Evolutionary conservation across 2,113 vertebrate species (phyloP), one percentile per base, ranked within the genome.

Genomic region (Nibea coibor): DNA sequence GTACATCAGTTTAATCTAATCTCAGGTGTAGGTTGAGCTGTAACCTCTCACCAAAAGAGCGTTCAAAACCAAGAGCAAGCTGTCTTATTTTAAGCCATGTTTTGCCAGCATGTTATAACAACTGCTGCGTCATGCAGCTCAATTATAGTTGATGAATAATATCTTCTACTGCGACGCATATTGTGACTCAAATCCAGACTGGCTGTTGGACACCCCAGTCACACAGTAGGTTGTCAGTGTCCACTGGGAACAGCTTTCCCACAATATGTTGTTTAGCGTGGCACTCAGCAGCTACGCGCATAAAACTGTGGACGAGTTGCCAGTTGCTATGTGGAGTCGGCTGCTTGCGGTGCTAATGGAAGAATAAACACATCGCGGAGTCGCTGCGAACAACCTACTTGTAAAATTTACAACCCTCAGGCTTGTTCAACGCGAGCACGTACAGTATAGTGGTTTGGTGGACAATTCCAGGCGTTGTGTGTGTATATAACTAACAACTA

Each of bases 221-320:
- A 81, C 78, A 20, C 83, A 83, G 82, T 19, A 31, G 84, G 87
- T 72, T 87, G 80, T 82, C 77, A 68, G 80, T 85, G 79, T 89
- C 75, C 77, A 58, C 67, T 50, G 71, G 69, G 81, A 89, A 78
- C 89, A 89, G 82, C 85, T 91, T 92, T 92, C 78, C 50, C 68
- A 28, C 89, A 90, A 84, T 91, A 89, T 91, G 89, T 89, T 92
- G 86, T 91, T 90, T 84, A 80, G 78, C 56, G 5, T 83, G 59
- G 69, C 92, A 85, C 78, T 87, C 66, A 72, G 74, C 86, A 63
- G 78, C 72, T 7, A 10, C 78, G 72, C 22, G 10, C 80, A 63
- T 72, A 54, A 43, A 70, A 53, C 61, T 64, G 76, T 58, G 77
- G 42, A 64, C 47, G 62, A 62, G 54, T 28, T 57, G 56, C 58